Evolutionary conservation across 2,888 invertebrate genomes (phyloP), one percentile per base, ranked within the genome.

Genomic region (Ormyrus rosae): DNA sequence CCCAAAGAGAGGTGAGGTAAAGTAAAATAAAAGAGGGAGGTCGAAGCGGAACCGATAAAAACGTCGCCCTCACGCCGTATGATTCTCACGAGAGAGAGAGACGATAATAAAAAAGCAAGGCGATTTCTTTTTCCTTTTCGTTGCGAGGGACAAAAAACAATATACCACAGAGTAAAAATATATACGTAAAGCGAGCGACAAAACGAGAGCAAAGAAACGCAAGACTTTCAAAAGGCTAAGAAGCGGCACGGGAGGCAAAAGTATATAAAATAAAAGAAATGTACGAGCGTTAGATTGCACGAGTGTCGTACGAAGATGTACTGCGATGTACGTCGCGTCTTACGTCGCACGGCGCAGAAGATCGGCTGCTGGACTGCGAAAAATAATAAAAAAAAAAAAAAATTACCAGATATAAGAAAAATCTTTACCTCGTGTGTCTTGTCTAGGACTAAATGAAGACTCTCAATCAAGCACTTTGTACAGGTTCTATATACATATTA

Each of bases 401-500:
- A 58, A 68, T 19, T 9, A 64, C 8, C 34, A 53, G 45, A 65
- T 68, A 61, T 45, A 46, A 64, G 46, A 84, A 85, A 85, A 85
- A 86, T 86, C 87, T 81, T 89, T 87, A 89, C 89, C 89, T 89
- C 88, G 89, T 88, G 89, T 89, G 89, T 89, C 90, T 90, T 90
- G 88, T 88, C 88, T 86, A 87, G 85, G 86, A 86, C 86, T 88
- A 87, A 80, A 88, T 84, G 83, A 86, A 86, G 85, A 87, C 86
- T 89, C 85, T 87, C 87, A 88, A 89, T 87, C 87, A 87, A 89
- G 87, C 87, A 89, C 89, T 90, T 90, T 90, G 90, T 90, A 90
- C 89, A 90, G 89, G 86, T 88, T 87, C 86, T 86, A 86, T 86
- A 86, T 85, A 84, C 85, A 86, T 85, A 84, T 79, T 78, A 80